Evolutionary conservation across 1,140 invertebrate genomes (phyloP).

Genomic region (Drosophila prosaltans): DNA sequence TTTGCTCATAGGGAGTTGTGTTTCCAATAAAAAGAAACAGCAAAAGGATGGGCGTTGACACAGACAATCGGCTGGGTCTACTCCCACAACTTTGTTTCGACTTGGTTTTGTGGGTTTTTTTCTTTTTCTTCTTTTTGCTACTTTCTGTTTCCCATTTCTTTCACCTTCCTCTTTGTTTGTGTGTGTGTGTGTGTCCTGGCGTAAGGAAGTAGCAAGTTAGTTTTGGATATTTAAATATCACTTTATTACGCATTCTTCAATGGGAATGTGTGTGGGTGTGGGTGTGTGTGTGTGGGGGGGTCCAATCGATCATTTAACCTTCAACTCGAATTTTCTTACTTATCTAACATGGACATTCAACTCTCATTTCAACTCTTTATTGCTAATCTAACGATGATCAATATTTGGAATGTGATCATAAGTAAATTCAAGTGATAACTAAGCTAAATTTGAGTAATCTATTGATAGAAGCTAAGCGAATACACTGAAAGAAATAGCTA

Average conservation of each 20-base stretch:
- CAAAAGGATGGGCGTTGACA: conserved; percentile 54
- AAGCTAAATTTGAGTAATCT: conserved; percentile 3
- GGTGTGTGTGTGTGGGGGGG: conserved; percentile 39
- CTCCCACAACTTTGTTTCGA: conserved; percentile 7
- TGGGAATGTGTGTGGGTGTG: too few relatives aligned
- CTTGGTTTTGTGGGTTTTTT: conserved; percentile 3
- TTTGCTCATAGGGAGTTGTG: conserved; percentile 25
- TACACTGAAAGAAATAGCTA: too few relatives aligned
- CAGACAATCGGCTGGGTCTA: conserved; percentile 39
- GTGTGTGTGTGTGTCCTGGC: conserved; percentile 44
- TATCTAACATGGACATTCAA: neutral
- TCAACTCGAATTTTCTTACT: neutral
- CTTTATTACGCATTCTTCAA: conserved; percentile 34
- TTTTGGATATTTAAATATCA: conserved; percentile 68
- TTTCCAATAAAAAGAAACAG: conserved; percentile 38
- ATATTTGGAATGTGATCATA: neutral
- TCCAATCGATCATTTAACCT: conserved; percentile 17
- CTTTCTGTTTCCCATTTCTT: conserved; percentile 13
- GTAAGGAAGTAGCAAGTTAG: conserved; percentile 79
- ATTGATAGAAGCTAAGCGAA: too few relatives aligned
- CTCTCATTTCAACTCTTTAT: conserved; percentile 1
- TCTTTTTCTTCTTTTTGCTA: neutral
- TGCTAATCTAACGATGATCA: neutral
- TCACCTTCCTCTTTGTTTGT: conserved; percentile 15
- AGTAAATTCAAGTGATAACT: neutral